Evolutionary conservation across 2,113 vertebrate genomes (phyloP).

Genomic region (Etia nguti): DNA sequence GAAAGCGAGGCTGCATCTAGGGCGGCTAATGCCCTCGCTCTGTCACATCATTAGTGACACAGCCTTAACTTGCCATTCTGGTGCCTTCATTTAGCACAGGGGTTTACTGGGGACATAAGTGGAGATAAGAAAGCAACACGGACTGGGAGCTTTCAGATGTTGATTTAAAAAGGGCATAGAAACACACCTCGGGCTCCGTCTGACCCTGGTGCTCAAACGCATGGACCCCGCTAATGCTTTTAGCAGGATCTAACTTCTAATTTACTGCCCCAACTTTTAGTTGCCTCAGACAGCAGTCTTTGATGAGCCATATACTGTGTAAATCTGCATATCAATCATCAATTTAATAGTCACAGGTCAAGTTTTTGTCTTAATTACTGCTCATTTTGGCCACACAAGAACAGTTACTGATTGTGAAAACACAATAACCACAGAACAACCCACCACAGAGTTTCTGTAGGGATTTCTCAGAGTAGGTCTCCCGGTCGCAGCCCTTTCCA

Average conservation of each 20-base stretch:
- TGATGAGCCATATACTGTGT: not conserved
- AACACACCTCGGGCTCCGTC: not conserved
- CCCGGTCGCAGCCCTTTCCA: conserved; percentile 89
- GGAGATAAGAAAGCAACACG: conserved; percentile 14
- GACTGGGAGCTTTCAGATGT: conserved; percentile 25
- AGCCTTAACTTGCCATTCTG: conserved; percentile 42
- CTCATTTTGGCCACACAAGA: not conserved
- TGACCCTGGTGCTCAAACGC: conserved; percentile 7
- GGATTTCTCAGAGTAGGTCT: conserved; percentile 93
- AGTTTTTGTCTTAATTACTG: not conserved
- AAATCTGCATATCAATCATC: not conserved
- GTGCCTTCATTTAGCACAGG: conserved; percentile 38
- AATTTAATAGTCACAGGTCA: not conserved
- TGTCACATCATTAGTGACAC: conserved; percentile 64
- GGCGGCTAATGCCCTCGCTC: conserved; percentile 47
- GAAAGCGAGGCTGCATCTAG: conserved; percentile 14
- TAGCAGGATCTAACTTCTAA: conserved; percentile 14
- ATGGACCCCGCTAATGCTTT: not conserved
- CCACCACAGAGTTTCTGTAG: conserved; percentile 92
- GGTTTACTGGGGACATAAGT: conserved; percentile 26
- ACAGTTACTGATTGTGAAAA: not conserved
- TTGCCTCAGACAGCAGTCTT: conserved; percentile 10
- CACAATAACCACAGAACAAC: not conserved
- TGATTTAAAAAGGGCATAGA: conserved; percentile 18
- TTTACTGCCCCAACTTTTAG: conserved; percentile 22